Base-by-base conservation (phyloP, 2,113 vertebrate species). In the Toxotes jaculatrix region DNA sequence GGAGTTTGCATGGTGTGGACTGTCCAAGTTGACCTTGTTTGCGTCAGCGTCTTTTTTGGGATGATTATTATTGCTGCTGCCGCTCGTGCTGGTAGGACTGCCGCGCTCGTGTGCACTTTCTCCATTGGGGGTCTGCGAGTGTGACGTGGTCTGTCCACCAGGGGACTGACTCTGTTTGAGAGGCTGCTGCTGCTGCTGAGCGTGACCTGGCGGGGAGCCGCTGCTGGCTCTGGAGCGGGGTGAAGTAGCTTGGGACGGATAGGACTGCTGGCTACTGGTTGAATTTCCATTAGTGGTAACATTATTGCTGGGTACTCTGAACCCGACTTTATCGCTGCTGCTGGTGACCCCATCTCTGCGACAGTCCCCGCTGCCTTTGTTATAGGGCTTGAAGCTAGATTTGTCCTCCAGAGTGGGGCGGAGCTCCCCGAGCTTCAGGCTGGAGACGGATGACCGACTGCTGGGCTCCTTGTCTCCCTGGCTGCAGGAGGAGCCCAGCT, bases 351-450 rank as follows among this genome's bases (percentile, higher is more conserved):
- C 90, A 4, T 98, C 97, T 61, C 97, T 97, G 84, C 96, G 95
- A 17, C 93, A 71, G 45, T 97, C 97, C 31, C 95, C 92, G 1
- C 90, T 84, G 65, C 92, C 90, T 74, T 98, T 98, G 61, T 95
- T 96, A 83, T 98, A 98, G 12, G 98, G 97, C 75, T 99, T 99
- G 94, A 99, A 98, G 95, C 97, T 98, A 31, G 96, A 98, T 86
- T 98, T 98, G 93, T 98, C 97, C 67, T 98, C 97, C 47, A 86
- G 62, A 0, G 96, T 90, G 59, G 91, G 88, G 70, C 94, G 93
- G 70, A 85, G 93, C 66, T 95, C 94, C 0, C 95, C 84, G 11
- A 96, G 95, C 68, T 96, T 96, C 74, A 92, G 89, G 77, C 81
- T 59, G 57, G 94, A 92, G 34, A 74, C 61, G 4, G 93, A 91